Conservation (phyloP, 2,797 vertebrate species). For the Gephyroberyx darwinii region DNA sequence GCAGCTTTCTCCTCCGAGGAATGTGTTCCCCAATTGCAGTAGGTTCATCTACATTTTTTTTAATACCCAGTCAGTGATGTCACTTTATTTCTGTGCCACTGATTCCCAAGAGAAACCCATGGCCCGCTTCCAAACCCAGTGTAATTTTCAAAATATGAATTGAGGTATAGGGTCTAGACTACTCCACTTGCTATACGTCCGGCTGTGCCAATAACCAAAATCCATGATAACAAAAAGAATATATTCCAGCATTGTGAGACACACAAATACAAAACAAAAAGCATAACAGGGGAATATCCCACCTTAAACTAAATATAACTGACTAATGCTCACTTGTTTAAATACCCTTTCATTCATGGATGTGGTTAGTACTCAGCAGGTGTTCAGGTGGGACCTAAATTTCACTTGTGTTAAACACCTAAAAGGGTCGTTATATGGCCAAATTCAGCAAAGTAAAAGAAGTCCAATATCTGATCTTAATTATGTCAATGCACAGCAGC, state of each 20-base stretch:
- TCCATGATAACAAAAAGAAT: conserved; percentile 34
- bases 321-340: conserved; percentile 43
- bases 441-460: conserved; percentile 44
- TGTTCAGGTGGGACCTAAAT: conserved; percentile 41
- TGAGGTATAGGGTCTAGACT: conserved; percentile 76
- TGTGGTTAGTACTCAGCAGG: conserved; percentile 49
- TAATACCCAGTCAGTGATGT: conserved; percentile 81
- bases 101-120: conserved; percentile 75
- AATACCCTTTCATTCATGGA: conserved; percentile 29
- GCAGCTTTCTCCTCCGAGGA: conserved; percentile 80
- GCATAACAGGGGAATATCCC: conserved; percentile 25
- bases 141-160: conserved; percentile 79
- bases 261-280: conserved; percentile 37
- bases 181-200: conserved; percentile 59
- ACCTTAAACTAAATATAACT: conserved; percentile 30
- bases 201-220: conserved; percentile 65
- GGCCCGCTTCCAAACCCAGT: conserved; percentile 80
- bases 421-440: too few relatives aligned
- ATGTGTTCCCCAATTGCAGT: conserved; percentile 77
- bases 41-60: conserved; percentile 82
- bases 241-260: conserved; percentile 45
- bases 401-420: conserved; percentile 13
- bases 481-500: conserved; percentile 62
- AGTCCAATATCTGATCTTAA: conserved; percentile 32
- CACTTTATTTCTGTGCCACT: conserved; percentile 82